These are phyloP conservation scores for Norana najaformis DNA, from an alignment of 2,888 invertebrate genomes.

Conservation along the genomic window DNA sequence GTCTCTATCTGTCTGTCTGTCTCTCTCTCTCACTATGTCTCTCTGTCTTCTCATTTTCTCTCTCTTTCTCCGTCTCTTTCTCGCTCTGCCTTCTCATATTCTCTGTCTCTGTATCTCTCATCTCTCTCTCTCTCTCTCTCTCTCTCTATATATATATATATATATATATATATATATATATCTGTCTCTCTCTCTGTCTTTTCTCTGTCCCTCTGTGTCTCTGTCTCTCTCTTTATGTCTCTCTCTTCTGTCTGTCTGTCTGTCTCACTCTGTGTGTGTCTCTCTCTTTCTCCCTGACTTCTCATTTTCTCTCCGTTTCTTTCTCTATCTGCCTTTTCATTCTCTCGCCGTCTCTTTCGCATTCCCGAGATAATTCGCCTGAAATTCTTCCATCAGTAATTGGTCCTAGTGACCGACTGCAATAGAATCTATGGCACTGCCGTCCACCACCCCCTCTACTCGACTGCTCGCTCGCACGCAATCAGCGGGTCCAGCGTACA, in stretches of 20 bases:
- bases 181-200: neutral
- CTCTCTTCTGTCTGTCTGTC: no score
- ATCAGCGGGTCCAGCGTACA: neutral
- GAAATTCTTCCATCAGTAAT: constrained; percentile 2
- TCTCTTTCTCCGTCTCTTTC: neutral
- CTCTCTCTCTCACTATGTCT: neutral
- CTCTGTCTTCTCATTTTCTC: neutral
- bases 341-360: neutral
- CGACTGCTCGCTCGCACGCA: neutral
- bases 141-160: neutral
- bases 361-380: neutral
- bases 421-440: constrained; percentile 8
- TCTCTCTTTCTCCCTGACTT: neutral
- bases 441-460: no score
- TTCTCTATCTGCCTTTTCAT: no score
- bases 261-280: neutral
- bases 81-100: no score
- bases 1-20: neutral
- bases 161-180: neutral
- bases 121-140: neutral
- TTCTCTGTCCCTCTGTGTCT: no score
- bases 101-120: no score
- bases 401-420: neutral
- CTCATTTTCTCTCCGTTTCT: neutral
- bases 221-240: no score